These are phyloP conservation scores for Drosophila koepferae DNA, from an alignment of 2,888 invertebrate species.

Conservation along the genomic window DNA sequence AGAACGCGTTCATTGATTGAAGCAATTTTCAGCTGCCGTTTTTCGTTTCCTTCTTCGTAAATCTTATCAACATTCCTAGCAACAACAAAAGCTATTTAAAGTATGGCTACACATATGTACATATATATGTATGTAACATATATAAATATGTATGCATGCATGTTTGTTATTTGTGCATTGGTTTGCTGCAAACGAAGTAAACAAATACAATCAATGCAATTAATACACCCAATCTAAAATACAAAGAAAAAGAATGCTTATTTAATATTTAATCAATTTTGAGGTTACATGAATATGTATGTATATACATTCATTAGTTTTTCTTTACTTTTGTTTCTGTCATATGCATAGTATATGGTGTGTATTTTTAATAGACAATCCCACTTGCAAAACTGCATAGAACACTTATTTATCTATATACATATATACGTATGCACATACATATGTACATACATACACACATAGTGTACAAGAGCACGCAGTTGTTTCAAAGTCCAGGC, in stretches of 20 bases:
- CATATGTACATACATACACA: background rate
- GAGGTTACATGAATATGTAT: background rate
- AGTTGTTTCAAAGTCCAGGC: slow-evolving; percentile 54
- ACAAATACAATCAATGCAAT: slow-evolving; percentile 28
- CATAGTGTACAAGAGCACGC: slow-evolving; percentile 9
- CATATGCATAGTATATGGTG: background rate
- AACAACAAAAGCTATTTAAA: slow-evolving; percentile 44
- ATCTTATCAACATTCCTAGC: slow-evolving; percentile 38
- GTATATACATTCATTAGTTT: background rate
- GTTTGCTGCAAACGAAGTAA: slow-evolving; percentile 18
- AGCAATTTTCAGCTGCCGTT: slow-evolving; percentile 60
- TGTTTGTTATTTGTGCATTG: background rate
- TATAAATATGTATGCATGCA: background rate
- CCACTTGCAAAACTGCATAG: background rate
- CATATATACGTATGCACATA: slow-evolving; percentile 9
- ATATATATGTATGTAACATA: background rate
- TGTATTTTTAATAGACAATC: background rate
- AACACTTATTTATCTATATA: background rate
- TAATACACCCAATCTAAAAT: background rate
- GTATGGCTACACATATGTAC: slow-evolving; percentile 18
- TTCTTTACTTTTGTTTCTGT: background rate
- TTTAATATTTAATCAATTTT: background rate
- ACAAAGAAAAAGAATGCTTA: slow-evolving; percentile 25
- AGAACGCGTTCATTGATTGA: slow-evolving; percentile 71
- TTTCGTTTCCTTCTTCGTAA: slow-evolving; percentile 57